Evolutionary conservation across 1,140 invertebrate species (phyloP), one percentile per base, ranked within the genome.

Genomic region (Drosophila tropicalis): DNA sequence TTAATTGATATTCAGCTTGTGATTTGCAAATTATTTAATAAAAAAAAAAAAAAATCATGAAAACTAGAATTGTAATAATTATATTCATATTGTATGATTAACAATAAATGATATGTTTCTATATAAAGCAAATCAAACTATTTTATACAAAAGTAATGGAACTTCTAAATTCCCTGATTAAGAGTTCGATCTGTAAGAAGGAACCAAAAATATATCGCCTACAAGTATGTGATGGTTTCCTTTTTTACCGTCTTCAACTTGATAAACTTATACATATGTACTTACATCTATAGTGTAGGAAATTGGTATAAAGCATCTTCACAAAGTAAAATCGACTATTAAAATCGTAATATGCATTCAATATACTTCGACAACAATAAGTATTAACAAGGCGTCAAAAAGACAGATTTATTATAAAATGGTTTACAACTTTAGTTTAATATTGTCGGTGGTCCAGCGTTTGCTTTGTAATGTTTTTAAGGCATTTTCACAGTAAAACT

Each of bases 401-500:
- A 12, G 19, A 22, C 15, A 29, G 29, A 29, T 29, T 22, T 22
- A 15, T 17, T 44, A 15, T 51, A 19, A 51, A 19, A 22, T 1
- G 0, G 32, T 9, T 41, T 79, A 91, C 1, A 91, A 62, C 41
- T 91, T 91, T 0, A 91, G 70, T 67, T 91, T 91, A 7, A 91
- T 91, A 62, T 80, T 91, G 62, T 91, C 90, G 5, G 90, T 91
- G 22, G 90, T 89, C 91, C 90, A 91, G n/a, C 90, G 87, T 62
- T 91, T 91, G 68, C 81, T 91, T 70, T 92, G 90, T 6, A 91
- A 62, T 7, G 57, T 25, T 57, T 91, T 92, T 0, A 92, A 41
- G 0, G 91, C 90, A 36, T 92, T 92, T 51, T 92, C 91, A 57
- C 91, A 91, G 56, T 92, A 92, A 56, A 92, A 91, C 47, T 86